phyloP scores from a whole-genome alignment of 2,797 vertebrate species.

The Onychomys leucogaster region DNA sequence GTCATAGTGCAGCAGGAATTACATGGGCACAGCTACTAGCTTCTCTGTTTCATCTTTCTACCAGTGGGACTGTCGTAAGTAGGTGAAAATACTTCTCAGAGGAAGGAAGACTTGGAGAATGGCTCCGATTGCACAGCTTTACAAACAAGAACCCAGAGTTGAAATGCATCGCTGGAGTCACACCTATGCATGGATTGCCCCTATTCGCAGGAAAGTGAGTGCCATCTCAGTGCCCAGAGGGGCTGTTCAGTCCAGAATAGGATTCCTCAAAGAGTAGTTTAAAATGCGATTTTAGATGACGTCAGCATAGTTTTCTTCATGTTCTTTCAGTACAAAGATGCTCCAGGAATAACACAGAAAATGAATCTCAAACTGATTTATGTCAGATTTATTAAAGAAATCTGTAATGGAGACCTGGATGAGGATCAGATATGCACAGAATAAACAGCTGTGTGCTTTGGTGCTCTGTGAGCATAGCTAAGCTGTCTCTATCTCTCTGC shows the following conservation, averaged over 20 bases:
- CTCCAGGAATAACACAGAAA: slow-evolving; percentile 9
- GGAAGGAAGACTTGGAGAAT: neutral
- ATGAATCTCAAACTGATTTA: neutral
- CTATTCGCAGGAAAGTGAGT: slow-evolving; percentile 35
- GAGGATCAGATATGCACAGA: neutral
- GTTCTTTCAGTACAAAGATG: neutral
- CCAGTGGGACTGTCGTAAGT: neutral
- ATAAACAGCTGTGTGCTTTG: neutral
- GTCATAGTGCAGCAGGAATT: neutral
- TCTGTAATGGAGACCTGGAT: neutral
- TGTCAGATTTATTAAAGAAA: slow-evolving; percentile 8
- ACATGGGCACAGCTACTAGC: neutral
- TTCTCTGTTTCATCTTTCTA: neutral
- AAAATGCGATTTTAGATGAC: slow-evolving; percentile 36
- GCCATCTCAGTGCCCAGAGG: neutral
- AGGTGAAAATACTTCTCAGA: neutral
- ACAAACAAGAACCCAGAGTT: neutral
- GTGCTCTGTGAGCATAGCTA: neutral
- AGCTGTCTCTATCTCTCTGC: neutral
- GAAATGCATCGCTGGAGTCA: neutral
- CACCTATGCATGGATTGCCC: neutral
- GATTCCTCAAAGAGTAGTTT: slow-evolving; percentile 41
- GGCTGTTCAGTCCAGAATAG: neutral
- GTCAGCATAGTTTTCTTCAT: neutral
- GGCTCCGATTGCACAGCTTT: neutral